Conservation (phyloP, 2,113 vertebrate species). For the Rhegmatorhina hoffmannsi region DNA sequence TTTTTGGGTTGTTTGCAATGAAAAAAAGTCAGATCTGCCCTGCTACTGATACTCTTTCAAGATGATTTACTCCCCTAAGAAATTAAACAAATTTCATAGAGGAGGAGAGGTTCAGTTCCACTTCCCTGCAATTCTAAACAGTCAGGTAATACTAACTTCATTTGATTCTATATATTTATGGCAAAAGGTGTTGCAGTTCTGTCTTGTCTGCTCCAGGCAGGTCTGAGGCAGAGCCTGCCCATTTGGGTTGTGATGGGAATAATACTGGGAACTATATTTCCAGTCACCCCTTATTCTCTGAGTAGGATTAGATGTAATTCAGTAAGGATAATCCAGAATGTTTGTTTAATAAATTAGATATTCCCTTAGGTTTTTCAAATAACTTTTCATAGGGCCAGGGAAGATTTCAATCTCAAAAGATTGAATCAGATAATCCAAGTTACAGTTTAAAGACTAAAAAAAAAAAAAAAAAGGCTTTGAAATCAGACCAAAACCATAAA, state of each 20-base stretch:
- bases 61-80: not conserved
- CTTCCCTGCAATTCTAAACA: not conserved
- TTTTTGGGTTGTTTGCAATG: not conserved
- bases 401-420: not conserved
- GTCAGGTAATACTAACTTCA: not conserved
- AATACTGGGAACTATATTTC: not conserved
- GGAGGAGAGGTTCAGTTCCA: not conserved
- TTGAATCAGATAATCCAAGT: not conserved
- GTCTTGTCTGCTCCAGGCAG: not conserved
- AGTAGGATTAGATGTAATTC: not conserved
- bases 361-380: not conserved
- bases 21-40: not conserved
- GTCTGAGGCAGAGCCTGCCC: not conserved
- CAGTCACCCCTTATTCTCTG: not conserved
- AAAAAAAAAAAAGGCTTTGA: not conserved
- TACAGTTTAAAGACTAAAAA: not conserved
- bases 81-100: not conserved
- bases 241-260: not conserved
- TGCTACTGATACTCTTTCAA: not conserved
- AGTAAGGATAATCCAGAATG: not conserved
- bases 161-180: not conserved
- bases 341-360: not conserved
- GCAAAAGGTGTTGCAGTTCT: not conserved
- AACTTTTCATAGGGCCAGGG: not conserved
- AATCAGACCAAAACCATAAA: not conserved